Evolutionary conservation across 1,140 invertebrate species (phyloP), one percentile per base, ranked within the genome.

Genomic region (Pemphigus obesinymphae): DNA sequence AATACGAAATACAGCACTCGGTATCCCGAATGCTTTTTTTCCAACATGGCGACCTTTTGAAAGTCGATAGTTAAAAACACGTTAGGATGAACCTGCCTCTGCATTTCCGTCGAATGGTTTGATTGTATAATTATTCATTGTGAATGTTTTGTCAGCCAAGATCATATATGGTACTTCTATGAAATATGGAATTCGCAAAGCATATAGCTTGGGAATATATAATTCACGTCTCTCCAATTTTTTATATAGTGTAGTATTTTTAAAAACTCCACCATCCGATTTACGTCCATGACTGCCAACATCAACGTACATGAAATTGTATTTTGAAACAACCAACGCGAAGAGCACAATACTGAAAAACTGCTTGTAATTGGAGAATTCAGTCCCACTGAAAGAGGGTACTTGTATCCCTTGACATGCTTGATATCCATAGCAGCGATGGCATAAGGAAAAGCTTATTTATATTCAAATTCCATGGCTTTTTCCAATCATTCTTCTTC

Each of bases 291-390:
- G 58, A 8, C n/a, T 5, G 13, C 58, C 58, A 5, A 63, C 26
- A n/a, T 63, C 58, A 17, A 63, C 31, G 20, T 63, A 63, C 58
- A 29, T 63, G 13, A 63, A 63, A 34, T 34, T 31, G 58, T 63
- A 63, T 23, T 63, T 10, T 8, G 58, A 23, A 20, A 31, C 58
- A 8, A 63, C 58, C 13, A 63, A 31, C 2, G 58, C 84, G 50
- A 86, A 87, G 20, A 86, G 84, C 11, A 82, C 85, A 40, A 85
- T 85, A 85, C 90, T 89, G 84, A 89, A n/a, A n/a, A 90, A 63
- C 48, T 50, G 20, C 20, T 50, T 50, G 20, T 50, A 50, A 17
- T 50, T 50, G 20, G 17, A 50, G 48, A 13, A 45, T 45, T 45
- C 43, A 15, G 43, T 15, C 10, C 43, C 43, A 45, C 43, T 45